Conservation (phyloP, 1,140 invertebrate genomes). For the Teleopsis dalmanni region DNA sequence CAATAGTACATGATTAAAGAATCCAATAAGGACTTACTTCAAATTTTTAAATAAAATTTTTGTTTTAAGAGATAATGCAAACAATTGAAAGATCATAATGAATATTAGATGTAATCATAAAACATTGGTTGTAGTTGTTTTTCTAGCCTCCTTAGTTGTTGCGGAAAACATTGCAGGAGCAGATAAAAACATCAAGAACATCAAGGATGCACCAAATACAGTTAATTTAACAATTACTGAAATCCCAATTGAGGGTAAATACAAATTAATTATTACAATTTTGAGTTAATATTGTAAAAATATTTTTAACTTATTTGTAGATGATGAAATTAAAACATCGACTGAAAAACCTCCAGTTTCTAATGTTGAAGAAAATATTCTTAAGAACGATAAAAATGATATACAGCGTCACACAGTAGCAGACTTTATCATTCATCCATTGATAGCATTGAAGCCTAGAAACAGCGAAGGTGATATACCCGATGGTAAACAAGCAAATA, state of each 20-base stretch:
- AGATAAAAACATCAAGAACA: too few species aligned
- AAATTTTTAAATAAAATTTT: too few species aligned
- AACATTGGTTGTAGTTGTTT: slow-evolving; percentile 9
- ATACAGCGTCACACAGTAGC: slow-evolving; percentile 33
- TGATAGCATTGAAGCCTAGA: slow-evolving; percentile 39
- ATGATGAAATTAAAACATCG: slow-evolving; percentile 19
- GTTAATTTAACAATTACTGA: slow-evolving; percentile 39
- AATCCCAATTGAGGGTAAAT: slow-evolving; percentile 40
- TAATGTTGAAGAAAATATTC: not conserved
- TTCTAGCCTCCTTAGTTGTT: not conserved
- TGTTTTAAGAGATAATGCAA: too few species aligned
- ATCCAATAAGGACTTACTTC: too few species aligned
- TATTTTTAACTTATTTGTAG: slow-evolving; percentile 26
- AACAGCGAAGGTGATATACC: slow-evolving; percentile 17
- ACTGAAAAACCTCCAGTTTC: slow-evolving; percentile 26
- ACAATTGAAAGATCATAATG: too few species aligned
- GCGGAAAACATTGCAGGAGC: slow-evolving; percentile 14
- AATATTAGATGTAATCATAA: too few species aligned
- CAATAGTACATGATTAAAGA: too few species aligned
- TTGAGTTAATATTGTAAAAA: too few species aligned
- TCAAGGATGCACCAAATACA: too few species aligned
- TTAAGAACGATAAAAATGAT: not conserved
- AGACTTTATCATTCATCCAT: slow-evolving; percentile 37
- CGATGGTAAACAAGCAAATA: slow-evolving; percentile 28
- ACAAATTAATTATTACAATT: not conserved